These are phyloP conservation scores for Dicyrtomina minuta DNA, from an alignment of 2,888 invertebrate genomes.

Conservation along the genomic window DNA sequence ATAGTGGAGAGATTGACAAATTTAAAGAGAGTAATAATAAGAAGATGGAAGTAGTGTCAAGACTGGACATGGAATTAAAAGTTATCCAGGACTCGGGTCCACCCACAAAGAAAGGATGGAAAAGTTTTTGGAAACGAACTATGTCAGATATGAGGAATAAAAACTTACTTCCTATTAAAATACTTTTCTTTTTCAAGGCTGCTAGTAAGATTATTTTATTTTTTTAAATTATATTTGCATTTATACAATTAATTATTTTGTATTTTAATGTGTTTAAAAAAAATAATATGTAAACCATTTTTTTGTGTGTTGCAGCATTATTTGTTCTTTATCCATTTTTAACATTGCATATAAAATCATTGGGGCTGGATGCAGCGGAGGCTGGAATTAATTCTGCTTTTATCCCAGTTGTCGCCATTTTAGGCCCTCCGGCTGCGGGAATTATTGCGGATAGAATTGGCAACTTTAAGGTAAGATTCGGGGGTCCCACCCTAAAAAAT, in stretches of 20 bases:
- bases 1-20: no score
- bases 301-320: slow-evolving; percentile 68
- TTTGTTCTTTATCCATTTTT: slow-evolving; percentile 76
- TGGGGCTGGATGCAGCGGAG: slow-evolving; percentile 76
- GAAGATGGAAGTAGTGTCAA: no score
- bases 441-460: slow-evolving; percentile 77
- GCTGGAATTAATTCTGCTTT: slow-evolving; percentile 78
- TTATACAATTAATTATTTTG: no score
- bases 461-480: slow-evolving; percentile 73
- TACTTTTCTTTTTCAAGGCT: slow-evolving; percentile 75
- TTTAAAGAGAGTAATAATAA: no score
- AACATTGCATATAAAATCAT: slow-evolving; percentile 76
- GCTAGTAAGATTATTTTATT: slow-evolving; percentile 69
- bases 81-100: no score
- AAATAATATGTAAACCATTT: no score
- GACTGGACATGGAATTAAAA: no score
- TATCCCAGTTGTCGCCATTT: slow-evolving; percentile 70
- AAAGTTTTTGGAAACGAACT: no score
- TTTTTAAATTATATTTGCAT: not conserved
- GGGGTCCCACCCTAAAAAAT: no score
- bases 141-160: slow-evolving; percentile 67
- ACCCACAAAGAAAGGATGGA: no score
- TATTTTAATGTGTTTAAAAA: no score
- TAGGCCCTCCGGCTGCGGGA: slow-evolving; percentile 76
- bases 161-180: slow-evolving; percentile 71